phyloP scores from a whole-genome alignment of 2,888 invertebrate genomes.

The Thereva unica region DNA sequence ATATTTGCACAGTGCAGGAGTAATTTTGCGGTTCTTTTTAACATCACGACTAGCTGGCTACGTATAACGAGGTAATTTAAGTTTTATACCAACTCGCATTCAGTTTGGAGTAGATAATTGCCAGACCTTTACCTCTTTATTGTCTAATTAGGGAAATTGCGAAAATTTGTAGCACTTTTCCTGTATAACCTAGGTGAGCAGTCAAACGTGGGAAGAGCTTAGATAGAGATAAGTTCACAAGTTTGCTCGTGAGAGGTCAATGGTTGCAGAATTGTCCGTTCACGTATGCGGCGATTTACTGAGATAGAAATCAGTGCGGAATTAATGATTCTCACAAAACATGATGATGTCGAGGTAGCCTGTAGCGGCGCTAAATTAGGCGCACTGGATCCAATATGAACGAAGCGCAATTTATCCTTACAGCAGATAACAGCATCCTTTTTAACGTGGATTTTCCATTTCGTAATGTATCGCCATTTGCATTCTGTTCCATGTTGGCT shows the following conservation, averaged over 20 bases:
- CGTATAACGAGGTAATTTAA: constrained; percentile 16
- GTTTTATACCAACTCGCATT: constrained; percentile 11
- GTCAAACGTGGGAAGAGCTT: not conserved
- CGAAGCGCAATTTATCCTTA: too few relatives aligned
- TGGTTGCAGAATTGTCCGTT: too few relatives aligned
- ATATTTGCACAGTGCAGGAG: constrained; percentile 29
- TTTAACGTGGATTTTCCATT: too few relatives aligned
- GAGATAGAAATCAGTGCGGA: too few relatives aligned
- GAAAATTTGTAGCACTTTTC: constrained; percentile 32
- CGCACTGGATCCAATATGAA: too few relatives aligned
- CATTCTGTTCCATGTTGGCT: too few relatives aligned
- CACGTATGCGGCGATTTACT: too few relatives aligned
- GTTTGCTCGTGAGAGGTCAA: not conserved
- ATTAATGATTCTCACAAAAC: too few relatives aligned
- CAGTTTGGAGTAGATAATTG: constrained; percentile 36
- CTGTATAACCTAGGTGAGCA: not conserved
- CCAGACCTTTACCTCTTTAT: constrained; percentile 35
- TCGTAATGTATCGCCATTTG: too few relatives aligned
- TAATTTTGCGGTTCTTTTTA: constrained; percentile 37
- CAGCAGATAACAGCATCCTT: too few relatives aligned
- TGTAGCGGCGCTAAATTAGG: too few relatives aligned
- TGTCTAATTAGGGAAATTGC: constrained; percentile 38
- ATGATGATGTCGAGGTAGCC: too few relatives aligned
- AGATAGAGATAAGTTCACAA: not conserved
- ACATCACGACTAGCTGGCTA: constrained; percentile 11